phyloP scores from a whole-genome alignment of 2,797 vertebrate genomes.

The Scolopax rusticola region DNA sequence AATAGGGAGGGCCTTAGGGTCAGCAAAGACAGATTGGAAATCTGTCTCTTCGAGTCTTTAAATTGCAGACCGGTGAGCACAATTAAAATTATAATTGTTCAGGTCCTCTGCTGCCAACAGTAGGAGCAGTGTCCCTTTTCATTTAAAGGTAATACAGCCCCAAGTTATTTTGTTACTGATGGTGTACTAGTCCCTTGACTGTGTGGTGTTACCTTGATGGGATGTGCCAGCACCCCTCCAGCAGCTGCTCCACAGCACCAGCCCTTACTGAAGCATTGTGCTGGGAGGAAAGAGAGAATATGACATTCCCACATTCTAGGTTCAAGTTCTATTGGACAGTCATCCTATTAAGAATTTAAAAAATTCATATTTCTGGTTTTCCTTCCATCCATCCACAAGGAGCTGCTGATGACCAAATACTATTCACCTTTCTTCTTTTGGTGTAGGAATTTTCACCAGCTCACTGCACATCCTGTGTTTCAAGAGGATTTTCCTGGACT shows the following conservation, averaged over 20 bases:
- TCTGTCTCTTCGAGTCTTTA: constrained; percentile 30
- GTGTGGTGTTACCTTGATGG: background rate
- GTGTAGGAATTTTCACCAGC: background rate
- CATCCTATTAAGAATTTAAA: background rate
- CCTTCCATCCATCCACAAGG: background rate
- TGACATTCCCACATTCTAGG: background rate
- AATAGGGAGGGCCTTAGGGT: constrained; percentile 28
- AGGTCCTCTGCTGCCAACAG: background rate
- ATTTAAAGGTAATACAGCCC: background rate
- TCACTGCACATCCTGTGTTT: background rate
- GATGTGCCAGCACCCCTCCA: background rate
- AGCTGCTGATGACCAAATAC: background rate
- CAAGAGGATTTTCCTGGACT: background rate
- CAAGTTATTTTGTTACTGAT: background rate
- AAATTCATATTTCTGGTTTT: background rate
- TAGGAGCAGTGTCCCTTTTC: background rate
- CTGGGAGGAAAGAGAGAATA: background rate
- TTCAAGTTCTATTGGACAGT: background rate
- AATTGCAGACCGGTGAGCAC: background rate
- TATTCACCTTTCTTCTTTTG: background rate
- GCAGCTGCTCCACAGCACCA: background rate
- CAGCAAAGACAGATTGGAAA: constrained; percentile 52
- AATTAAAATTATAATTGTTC: constrained; percentile 40
- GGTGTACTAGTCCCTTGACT: background rate
- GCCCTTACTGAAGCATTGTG: background rate